These are phyloP conservation scores for Smittia aterrima DNA, from an alignment of 2,888 invertebrate genomes.

Conservation along the genomic window DNA sequence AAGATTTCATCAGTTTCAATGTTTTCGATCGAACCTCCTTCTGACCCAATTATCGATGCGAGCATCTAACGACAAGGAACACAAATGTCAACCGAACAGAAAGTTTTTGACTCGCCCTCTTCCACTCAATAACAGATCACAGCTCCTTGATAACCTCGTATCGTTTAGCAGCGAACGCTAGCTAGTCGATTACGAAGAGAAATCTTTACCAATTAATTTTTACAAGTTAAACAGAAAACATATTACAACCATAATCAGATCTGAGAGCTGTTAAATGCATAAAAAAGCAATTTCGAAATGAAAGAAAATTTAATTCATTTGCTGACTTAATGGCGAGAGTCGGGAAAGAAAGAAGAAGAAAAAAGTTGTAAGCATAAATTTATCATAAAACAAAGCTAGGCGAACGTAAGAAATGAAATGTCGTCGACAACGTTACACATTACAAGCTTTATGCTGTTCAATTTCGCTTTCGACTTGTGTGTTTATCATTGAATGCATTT, in stretches of 20 bases:
- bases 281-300: neutral
- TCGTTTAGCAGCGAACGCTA: neutral
- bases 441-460: constrained; percentile 29
- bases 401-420: neutral
- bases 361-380: constrained; percentile 13
- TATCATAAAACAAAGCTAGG: constrained; percentile 17
- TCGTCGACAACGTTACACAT: constrained; percentile 21
- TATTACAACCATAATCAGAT: constrained; percentile 6
- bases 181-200: neutral
- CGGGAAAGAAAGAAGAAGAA: no score
- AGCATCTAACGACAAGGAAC: neutral
- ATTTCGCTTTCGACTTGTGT: constrained; percentile 34
- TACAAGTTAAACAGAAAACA: constrained; percentile 8
- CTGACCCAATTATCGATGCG: neutral
- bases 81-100: neutral
- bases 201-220: constrained; percentile 4
- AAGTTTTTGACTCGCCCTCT: neutral
- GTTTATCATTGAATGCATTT: constrained; percentile 9
- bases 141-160: neutral
- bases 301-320: neutral
- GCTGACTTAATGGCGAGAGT: neutral
- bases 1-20: neutral
- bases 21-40: neutral
- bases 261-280: constrained; percentile 1
- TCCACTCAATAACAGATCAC: neutral